Base-by-base conservation (phyloP, 2,888 invertebrate genomes). In the Apamea crenata region DNA sequence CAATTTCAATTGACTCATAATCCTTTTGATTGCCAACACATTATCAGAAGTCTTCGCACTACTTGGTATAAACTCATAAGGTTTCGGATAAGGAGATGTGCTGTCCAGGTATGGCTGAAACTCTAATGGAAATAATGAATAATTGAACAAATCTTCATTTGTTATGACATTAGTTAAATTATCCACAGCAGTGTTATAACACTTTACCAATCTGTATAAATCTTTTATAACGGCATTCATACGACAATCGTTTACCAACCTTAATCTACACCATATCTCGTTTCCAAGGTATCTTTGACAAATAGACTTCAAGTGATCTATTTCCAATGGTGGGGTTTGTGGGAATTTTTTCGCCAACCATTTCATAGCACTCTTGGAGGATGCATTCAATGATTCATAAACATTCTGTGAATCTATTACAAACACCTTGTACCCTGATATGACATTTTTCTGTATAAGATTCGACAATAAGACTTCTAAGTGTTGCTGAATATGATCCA, bases 181-280 rank as follows among this genome's bases (percentile, higher is more conserved):
- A 71, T 97, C 96, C 40, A 98, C 97, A 44, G 98, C 98, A 87
- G 97, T 97, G 91, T 98, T 98, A 90, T 98, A 98, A 71, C 98
- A 94, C 74, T 95, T 94, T 25, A 98, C 97, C 12, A 98, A 95
- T 90, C 97, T 96, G 89, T 96, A 93, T 74, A 98, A 97, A 90
- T 97, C 97, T 86, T 96, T 96, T 59, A 97, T 90, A 70, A 97
- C 95, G 6, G 88, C 85, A 82, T 93, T 92, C 86, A 97, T 96
- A 69, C 96, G 93, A 32, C 92, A 91, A 83, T 96, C 94, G 69
- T 91, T 92, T 81, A 95, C 93, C 67, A 92, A 89, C 89, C 94
- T 95, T 63, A 98, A 94, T 86, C 97, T 96, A 79, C 96, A 96
- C 97, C 98, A 98, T 84, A 98, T 95, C 93, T 98, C 98, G 79